A percentile compares a stretch with the other conserved stretches of the same genome.
phyloP scores from a whole-genome alignment of 23 tunicate genomes.

The Trididemnum clinides region DNA sequence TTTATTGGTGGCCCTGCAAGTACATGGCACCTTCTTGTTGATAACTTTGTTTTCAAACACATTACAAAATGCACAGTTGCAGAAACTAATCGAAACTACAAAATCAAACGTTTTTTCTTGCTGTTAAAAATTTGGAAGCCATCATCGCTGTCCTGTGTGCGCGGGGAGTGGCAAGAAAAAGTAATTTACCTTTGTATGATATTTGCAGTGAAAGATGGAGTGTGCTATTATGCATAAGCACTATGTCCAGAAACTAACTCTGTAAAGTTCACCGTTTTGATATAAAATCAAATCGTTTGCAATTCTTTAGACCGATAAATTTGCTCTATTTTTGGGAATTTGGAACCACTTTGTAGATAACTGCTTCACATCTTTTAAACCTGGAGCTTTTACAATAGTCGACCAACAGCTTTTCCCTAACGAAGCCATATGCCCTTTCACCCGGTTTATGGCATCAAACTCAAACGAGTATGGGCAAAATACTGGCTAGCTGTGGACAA shows the following conservation, averaged over 20 bases:
- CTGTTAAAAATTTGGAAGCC: not conserved
- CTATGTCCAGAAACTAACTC: slow-evolving; percentile 11
- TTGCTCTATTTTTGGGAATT: too few species aligned
- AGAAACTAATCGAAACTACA: not conserved
- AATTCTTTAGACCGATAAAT: too few species aligned
- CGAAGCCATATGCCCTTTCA: not conserved
- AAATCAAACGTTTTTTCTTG: not conserved
- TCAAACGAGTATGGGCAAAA: not conserved
- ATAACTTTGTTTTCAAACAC: slow-evolving; percentile 14
- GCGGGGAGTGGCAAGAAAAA: slow-evolving; percentile 1
- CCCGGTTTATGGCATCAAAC: too few species aligned
- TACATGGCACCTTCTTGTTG: not conserved
- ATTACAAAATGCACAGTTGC: slow-evolving; percentile 14
- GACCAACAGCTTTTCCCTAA: slow-evolving; percentile 3
- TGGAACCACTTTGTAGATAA: too few species aligned
- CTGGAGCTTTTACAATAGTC: not conserved
- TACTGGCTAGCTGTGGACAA: slow-evolving; percentile 20
- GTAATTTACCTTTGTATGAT: slow-evolving; percentile 1
- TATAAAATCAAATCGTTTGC: too few species aligned
- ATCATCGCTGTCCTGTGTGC: not conserved
- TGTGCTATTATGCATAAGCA: not conserved
- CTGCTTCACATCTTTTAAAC: too few species aligned
- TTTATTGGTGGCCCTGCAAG: slow-evolving; percentile 13
- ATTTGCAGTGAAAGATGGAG: slow-evolving; percentile 11
- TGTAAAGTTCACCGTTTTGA: not conserved